Evolutionary conservation across 1,140 invertebrate species (phyloP), one percentile per base, ranked within the genome.

Genomic region (Drosophila novamexicana): DNA sequence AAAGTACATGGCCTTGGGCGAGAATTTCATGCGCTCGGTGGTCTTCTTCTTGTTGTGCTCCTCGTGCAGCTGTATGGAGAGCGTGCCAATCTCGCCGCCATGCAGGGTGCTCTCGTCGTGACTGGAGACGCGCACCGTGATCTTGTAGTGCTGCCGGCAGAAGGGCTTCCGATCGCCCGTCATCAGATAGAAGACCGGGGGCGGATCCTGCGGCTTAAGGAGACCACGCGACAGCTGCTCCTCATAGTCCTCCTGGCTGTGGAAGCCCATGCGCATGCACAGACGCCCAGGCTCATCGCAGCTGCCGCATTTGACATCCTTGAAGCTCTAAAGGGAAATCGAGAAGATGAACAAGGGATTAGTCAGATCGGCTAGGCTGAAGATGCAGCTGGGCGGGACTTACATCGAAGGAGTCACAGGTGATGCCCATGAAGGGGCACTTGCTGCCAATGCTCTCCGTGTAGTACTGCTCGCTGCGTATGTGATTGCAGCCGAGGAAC

Each of bases 401-500:
- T 56, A 95, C 94, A 61, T 96, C 95, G 93, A 95, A 97, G n/a
- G 95, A 96, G 5, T 94, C 93, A 79, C 97, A 98, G 22, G 96
- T 95, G 39, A 97, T 95, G 0, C 95, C 95, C 67, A 95, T 92
- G 90, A 97, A 98, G 0, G 95, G 94, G 85, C 97, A 98, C 1
- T 93, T 86, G 1, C 95, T 94, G 12, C 95, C 95, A 52, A 98
- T 96, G 62, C 96, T 97, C 91, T 98, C 97, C 0, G 95, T 96
- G 88, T 98, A 98, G 81, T 95, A 96, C 76, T 97, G 95, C 81
- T 97, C 95, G 70, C 96, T 96, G 44, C 97, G 93, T 29, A 97
- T 94, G 86, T 98, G 97, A 91, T 97, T 97, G 90, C 97, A 98
- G 12, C 96, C 95, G 1, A 98, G 93, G 83, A 96, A 97, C 73